Evolutionary conservation across 2,113 vertebrate genomes (phyloP).

Genomic region (Hypomesus transpacificus): DNA sequence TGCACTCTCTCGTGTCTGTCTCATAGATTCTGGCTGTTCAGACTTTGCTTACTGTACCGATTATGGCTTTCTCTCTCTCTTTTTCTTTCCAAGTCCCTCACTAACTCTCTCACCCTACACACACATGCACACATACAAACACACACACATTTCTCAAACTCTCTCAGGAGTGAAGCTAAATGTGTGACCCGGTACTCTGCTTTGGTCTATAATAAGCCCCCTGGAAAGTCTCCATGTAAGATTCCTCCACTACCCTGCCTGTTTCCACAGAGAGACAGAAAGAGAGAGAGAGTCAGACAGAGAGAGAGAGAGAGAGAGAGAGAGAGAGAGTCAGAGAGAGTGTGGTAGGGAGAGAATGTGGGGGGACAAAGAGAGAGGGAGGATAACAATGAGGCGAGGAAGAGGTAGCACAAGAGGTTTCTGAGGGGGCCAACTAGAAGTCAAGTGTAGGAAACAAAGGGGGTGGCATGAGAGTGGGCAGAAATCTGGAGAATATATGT

Average conservation of each 20-base stretch:
- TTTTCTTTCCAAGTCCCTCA: background rate
- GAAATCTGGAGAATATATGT: constrained; percentile 43
- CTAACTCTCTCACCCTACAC: constrained; percentile 10
- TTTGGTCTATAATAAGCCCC: constrained; percentile 68
- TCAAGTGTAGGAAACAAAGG: constrained; percentile 33
- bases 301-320: background rate
- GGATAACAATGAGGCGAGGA: background rate
- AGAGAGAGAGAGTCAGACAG: background rate
- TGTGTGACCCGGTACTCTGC: constrained; percentile 62
- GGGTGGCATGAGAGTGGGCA: constrained; percentile 15
- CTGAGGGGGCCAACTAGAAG: constrained; percentile 24
- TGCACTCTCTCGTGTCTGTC: background rate
- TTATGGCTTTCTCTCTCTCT: no score
- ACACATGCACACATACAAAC: constrained; percentile 8
- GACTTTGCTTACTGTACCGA: background rate
- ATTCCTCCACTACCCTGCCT: constrained; percentile 58
- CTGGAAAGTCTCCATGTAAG: constrained; percentile 63
- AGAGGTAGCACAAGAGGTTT: background rate
- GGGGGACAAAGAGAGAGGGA: background rate
- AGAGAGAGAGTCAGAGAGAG: constrained; percentile 28
- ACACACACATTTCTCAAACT: constrained; percentile 4
- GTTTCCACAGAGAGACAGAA: constrained; percentile 8
- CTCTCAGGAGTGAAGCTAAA: constrained; percentile 55
- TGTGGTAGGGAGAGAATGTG: background rate
- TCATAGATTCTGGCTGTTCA: background rate